Percentiles rank a stretch among this genome's conserved stretches.
Conservation (phyloP, 1,140 invertebrate genomes). For the Solenopsis fugax region DNA sequence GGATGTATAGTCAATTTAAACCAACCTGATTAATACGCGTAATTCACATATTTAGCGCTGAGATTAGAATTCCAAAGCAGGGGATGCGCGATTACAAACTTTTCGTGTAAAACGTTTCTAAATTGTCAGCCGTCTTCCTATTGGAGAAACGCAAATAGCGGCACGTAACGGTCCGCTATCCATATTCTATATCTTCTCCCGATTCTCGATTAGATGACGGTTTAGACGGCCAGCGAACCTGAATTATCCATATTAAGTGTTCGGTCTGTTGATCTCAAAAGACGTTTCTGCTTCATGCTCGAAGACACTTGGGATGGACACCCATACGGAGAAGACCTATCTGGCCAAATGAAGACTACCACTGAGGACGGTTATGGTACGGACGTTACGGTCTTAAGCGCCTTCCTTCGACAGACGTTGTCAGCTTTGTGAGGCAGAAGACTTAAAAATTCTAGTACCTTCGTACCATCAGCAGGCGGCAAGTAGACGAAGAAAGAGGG, state of each 20-base stretch:
- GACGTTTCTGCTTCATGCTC: conserved; percentile 53
- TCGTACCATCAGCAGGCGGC: conserved; percentile 23
- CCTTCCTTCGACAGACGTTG: conserved; percentile 69
- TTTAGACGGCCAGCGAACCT: conserved; percentile 36
- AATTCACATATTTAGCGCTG: conserved; percentile 21
- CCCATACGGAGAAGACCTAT: conserved; percentile 26
- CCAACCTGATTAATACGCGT: conserved; percentile 16
- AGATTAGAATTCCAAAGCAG: conserved; percentile 14
- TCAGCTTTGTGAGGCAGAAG: conserved; percentile 81
- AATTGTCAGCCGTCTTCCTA: conserved; percentile 14
- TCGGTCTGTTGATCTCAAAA: conserved; percentile 52
- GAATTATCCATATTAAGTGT: conserved; percentile 49
- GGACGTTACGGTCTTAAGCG: conserved; percentile 71
- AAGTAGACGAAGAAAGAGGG: conserved; percentile 15
- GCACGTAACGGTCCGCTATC: not conserved
- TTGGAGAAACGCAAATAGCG: not conserved
- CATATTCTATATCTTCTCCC: not conserved
- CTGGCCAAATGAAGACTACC: conserved; percentile 55
- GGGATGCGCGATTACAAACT: not conserved
- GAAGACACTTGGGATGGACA: conserved; percentile 54
- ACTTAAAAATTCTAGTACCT: conserved; percentile 79
- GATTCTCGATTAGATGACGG: conserved; percentile 42
- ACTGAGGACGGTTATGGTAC: conserved; percentile 56
- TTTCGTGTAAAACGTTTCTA: not conserved
- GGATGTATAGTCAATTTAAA: conserved; percentile 30